Conservation (phyloP, 1,140 invertebrate genomes). For the Drosophila parabipectinata region DNA sequence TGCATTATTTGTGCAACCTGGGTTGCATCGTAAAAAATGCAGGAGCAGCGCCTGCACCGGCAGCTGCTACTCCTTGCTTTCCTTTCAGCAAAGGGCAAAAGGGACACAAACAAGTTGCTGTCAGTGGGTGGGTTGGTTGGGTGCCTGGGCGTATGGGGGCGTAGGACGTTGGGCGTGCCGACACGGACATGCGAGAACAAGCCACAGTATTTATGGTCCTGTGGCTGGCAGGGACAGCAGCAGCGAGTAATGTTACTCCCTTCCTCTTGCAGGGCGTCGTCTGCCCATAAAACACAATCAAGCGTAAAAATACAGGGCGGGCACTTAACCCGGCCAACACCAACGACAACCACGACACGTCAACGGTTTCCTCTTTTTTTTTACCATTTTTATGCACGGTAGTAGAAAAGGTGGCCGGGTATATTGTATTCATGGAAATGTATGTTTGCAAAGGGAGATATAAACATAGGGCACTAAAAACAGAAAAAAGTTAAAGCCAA, state of each 20-base stretch:
- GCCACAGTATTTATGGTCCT: conserved; percentile 79
- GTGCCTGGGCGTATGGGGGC: neutral
- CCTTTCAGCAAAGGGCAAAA: conserved; percentile 31
- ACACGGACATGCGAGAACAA: conserved; percentile 76
- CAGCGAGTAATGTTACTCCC: conserved; percentile 32
- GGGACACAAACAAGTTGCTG: conserved; percentile 5
- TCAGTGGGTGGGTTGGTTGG: neutral
- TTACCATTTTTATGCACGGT: conserved; percentile 32
- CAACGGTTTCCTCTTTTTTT: conserved; percentile 42
- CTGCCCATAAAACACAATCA: conserved; percentile 80
- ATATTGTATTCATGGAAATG: conserved; percentile 27
- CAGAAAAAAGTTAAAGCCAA: neutral
- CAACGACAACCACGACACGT: conserved; percentile 59
- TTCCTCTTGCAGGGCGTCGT: conserved; percentile 26
- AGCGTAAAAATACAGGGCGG: conserved; percentile 76
- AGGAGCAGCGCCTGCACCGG: conserved; percentile 47
- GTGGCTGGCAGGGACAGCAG: conserved; percentile 58
- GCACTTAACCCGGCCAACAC: conserved; percentile 71
- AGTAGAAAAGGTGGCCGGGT: conserved; percentile 18
- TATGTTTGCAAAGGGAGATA: neutral
- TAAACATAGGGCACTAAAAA: neutral
- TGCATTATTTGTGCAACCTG: conserved; percentile 81
- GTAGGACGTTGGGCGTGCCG: conserved; percentile 55
- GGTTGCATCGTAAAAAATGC: conserved; percentile 80
- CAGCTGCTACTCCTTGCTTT: conserved; percentile 46